Conservation (phyloP, 2,888 invertebrate species). For the Ichneumoninae sp. region DNA sequence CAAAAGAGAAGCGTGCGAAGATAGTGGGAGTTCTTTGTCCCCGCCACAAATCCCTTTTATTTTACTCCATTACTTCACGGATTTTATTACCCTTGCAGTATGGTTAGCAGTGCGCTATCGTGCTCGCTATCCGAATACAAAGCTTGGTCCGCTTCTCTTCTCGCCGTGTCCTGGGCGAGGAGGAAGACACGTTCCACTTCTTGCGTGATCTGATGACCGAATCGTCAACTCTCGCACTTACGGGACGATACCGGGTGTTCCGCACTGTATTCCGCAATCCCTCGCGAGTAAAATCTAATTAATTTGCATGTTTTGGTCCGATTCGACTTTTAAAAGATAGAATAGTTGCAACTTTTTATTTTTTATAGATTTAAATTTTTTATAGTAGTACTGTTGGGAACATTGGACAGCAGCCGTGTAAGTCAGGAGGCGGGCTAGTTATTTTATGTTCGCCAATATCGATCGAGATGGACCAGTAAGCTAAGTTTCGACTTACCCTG, state of each 20-base stretch:
- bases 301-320: not conserved
- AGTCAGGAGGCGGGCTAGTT: not conserved
- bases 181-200: not conserved
- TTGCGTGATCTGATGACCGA: not conserved
- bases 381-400: not conserved
- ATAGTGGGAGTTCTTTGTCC: constrained; percentile 10
- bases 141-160: constrained; percentile 29
- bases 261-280: not conserved
- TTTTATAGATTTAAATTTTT: not conserved
- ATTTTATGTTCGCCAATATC: not conserved
- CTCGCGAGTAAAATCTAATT: not conserved
- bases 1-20: not conserved
- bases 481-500: not conserved
- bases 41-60: constrained; percentile 43
- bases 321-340: not conserved
- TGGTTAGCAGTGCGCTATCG: constrained; percentile 8
- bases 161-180: not conserved
- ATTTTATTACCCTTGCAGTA: constrained; percentile 36
- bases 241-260: not conserved
- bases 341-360: not conserved
- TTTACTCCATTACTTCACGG: constrained; percentile 42
- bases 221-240: not conserved
- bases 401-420: not conserved
- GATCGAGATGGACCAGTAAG: not conserved
- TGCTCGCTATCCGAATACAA: constrained; percentile 40